Conservation (phyloP, 2,113 vertebrate genomes). For the Conger conger region DNA sequence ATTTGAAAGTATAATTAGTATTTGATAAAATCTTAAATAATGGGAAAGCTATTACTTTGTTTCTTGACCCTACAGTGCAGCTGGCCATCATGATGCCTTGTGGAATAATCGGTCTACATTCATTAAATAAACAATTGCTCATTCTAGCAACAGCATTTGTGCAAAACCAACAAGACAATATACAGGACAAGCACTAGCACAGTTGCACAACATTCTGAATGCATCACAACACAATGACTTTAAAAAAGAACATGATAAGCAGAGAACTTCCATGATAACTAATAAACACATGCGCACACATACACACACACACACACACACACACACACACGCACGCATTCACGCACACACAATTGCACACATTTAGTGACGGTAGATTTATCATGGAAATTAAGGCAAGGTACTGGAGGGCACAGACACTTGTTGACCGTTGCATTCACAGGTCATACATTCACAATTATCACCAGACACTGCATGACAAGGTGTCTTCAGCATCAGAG, state of each 20-base stretch:
- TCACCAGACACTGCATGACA: not conserved
- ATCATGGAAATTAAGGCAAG: not conserved
- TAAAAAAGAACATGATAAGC: not conserved
- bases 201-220: not conserved
- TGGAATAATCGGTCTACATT: not conserved
- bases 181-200: not conserved
- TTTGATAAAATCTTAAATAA: too few species aligned
- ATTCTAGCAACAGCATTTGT: not conserved
- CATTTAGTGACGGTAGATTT: not conserved
- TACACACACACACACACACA: not conserved
- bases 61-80: not conserved
- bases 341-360: not conserved
- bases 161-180: not conserved
- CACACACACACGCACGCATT: not conserved
- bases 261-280: not conserved
- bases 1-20: not conserved
- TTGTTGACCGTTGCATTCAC: not conserved
- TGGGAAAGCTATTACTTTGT: not conserved
- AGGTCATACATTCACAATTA: conserved; percentile 31
- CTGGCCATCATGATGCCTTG: not conserved
- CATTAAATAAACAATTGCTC: not conserved
- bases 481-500: not conserved
- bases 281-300: conserved; percentile 10
- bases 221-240: not conserved
- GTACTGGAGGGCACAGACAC: not conserved